Conservation (phyloP, 2,113 vertebrate species). For the Emydura subglobosa region DNA sequence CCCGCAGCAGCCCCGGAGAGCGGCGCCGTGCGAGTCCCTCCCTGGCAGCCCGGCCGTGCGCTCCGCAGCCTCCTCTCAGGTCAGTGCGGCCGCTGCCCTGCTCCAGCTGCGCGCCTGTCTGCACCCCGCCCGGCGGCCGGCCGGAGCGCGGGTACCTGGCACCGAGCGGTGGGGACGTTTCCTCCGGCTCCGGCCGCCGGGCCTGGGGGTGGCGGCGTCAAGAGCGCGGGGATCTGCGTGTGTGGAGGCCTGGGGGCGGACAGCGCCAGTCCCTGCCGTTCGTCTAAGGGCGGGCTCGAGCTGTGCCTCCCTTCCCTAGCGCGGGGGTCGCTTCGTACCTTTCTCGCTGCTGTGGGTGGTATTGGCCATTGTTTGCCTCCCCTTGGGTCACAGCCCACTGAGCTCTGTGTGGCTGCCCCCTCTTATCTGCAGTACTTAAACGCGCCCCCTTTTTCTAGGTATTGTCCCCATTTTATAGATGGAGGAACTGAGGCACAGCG, state of each 20-base stretch:
- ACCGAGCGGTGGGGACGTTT: no score
- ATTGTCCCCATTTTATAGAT: not conserved
- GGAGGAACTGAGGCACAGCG: not conserved
- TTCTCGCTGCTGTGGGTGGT: no score
- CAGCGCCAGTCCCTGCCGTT: no score
- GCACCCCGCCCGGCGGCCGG: not conserved
- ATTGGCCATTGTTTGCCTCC: not conserved
- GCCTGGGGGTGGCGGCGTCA: not conserved
- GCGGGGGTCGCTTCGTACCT: no score
- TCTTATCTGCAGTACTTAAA: not conserved
- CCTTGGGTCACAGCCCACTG: not conserved
- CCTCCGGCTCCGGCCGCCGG: not conserved
- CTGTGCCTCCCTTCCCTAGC: no score
- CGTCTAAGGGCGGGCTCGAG: no score
- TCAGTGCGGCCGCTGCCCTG: not conserved
- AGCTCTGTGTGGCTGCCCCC: no score
- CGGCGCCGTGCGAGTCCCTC: not conserved
- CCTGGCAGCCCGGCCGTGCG: not conserved
- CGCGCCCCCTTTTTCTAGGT: not conserved
- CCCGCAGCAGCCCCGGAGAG: not conserved
- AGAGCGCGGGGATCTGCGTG: no score
- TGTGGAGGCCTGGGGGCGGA: no score
- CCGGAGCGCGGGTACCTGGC: no score
- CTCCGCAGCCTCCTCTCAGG: not conserved
- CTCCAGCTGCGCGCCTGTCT: rapidly evolving